Percentiles rank a stretch among this genome's conserved stretches.
Evolutionary conservation across 2,797 vertebrate genomes (phyloP).

Genomic region (Poecilia velifera): DNA sequence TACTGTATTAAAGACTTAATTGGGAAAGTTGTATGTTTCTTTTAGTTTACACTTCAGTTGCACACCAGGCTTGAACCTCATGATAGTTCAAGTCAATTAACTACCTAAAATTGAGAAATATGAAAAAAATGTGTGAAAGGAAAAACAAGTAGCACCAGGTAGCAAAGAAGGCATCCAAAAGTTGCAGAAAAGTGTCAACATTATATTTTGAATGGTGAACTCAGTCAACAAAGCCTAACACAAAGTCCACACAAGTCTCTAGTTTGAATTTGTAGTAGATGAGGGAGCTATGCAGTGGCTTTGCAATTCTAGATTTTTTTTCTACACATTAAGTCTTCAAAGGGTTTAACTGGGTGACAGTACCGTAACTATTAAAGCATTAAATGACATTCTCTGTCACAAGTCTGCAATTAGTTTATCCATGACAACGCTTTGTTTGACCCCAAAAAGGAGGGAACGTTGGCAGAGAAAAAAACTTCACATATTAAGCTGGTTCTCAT

Average conservation of each 20-base stretch:
- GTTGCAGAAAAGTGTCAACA: not conserved
- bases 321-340: not conserved
- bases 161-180: not conserved
- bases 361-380: not conserved
- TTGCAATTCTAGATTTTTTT: not conserved
- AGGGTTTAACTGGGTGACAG: not conserved
- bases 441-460: not conserved
- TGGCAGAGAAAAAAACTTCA: not conserved
- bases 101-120: not conserved
- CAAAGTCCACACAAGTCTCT: not conserved
- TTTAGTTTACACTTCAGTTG: slow-evolving; percentile 34
- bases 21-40: slow-evolving; percentile 39
- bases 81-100: not conserved
- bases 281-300: not conserved
- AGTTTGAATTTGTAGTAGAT: not conserved
- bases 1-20: slow-evolving; percentile 48
- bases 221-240: not conserved
- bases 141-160: not conserved
- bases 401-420: not conserved
- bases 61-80: not conserved
- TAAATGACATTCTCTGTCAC: not conserved
- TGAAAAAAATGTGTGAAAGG: not conserved
- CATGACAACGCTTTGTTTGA: not conserved
- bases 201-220: not conserved
- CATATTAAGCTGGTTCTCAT: not conserved